Base-by-base conservation (phyloP, 2,797 vertebrate genomes). In the Coranthus polyacanthus region DNA sequence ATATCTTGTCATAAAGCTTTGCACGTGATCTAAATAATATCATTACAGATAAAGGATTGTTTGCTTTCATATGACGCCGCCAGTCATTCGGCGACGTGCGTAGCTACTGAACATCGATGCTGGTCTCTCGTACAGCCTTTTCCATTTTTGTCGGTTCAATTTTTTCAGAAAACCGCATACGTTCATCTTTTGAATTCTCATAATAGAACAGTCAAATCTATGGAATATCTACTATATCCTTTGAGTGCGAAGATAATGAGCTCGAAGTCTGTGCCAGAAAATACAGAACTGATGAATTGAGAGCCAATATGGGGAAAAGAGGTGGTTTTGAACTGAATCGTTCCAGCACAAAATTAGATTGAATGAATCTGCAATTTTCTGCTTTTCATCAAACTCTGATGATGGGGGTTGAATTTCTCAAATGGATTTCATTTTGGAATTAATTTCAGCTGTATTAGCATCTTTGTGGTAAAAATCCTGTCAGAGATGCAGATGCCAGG, bases 371-470 rank as follows among this genome's bases (percentile, higher is more conserved):
- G 15, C 41, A 29, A 43, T 73, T 46, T 72, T 56, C 18, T 36
- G 12, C 57, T 68, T 58, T 53, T 18, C 10, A 18, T 24, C 18
- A 11, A 11, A 18, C 17, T 55, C 17, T 45, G n/a, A 34, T 58
- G 36, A 52, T 16, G 46, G 18, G 21, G 3, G 46, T 59, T 50
- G 15, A 51, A 56, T 67, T 36, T 57, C 53, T 46, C 29, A 49
- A 38, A 50, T 4, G 18, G 16, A n/a, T 75, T 42, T 58, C 17
- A 60, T 75, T 50, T 62, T 68, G 45, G 37, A 65, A 66, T 75
- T 57, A 50, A 64, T 60, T 62, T 58, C 38, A 50, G 55, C 57
- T 38, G 26, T 37, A 46, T 75, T 57, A 53, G 37, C 56, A 38
- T 75, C 47, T 60, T 66, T 78, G 22, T 67, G 34, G 18, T 46